phyloP scores from a whole-genome alignment of 2,888 invertebrate species.

The Esperia sulphurella region DNA sequence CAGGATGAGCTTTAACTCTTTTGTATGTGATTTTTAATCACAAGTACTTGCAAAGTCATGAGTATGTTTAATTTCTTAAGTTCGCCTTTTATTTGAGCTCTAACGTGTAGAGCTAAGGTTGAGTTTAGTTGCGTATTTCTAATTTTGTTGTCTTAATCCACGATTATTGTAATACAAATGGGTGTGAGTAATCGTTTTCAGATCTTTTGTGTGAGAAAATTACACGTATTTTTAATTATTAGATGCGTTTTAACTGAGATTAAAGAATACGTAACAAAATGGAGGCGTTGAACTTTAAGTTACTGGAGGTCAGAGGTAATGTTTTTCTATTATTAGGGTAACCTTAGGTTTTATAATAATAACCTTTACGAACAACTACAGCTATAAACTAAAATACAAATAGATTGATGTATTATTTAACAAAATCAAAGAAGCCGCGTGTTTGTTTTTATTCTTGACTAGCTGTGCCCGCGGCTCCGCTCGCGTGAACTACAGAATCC shows the following conservation, averaged over 20 bases:
- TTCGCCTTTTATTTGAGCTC: background rate
- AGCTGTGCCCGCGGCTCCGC: too few species aligned
- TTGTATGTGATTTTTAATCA: slow-evolving; percentile 45
- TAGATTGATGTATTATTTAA: too few species aligned
- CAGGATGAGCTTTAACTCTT: slow-evolving; percentile 20
- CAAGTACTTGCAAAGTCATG: slow-evolving; percentile 36
- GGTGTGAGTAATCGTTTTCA: slow-evolving; percentile 42
- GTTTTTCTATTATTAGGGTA: too few species aligned
- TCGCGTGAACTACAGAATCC: too few species aligned
- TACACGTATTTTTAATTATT: slow-evolving; percentile 20
- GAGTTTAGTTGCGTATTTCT: background rate
- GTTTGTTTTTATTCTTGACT: too few species aligned
- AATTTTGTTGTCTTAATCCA: background rate
- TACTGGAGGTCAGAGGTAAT: too few species aligned
- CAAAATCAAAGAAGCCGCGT: too few species aligned
- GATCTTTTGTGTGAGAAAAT: slow-evolving; percentile 24
- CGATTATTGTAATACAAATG: slow-evolving; percentile 26
- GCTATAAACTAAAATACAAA: too few species aligned
- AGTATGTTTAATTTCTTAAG: slow-evolving; percentile 3
- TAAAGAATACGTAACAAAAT: background rate
- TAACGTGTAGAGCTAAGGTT: background rate
- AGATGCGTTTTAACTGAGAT: slow-evolving; percentile 5
- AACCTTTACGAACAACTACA: too few species aligned
- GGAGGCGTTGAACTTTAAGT: too few species aligned
- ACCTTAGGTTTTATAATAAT: too few species aligned